These are phyloP conservation scores for Archaeoteleia sp. DNA, from an alignment of 2,888 invertebrate species.

Conservation along the genomic window DNA sequence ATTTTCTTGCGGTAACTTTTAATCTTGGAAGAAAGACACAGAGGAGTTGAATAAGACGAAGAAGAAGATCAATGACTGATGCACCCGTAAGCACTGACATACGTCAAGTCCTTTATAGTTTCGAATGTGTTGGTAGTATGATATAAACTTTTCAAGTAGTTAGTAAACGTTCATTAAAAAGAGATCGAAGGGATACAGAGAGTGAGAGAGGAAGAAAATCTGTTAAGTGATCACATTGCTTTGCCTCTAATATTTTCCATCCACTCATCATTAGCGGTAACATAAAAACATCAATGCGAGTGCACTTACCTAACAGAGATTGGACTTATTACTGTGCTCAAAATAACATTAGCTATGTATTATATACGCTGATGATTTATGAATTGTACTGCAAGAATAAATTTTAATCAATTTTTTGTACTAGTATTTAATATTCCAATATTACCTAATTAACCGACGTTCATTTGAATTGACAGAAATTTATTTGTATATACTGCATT, in stretches of 20 bases:
- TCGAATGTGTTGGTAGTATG: slow-evolving; percentile 42
- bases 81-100: slow-evolving; percentile 51
- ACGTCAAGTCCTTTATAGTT: slow-evolving; percentile 41
- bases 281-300: slow-evolving; percentile 19
- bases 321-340: slow-evolving; percentile 18
- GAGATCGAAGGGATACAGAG: slow-evolving; percentile 16
- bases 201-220: slow-evolving; percentile 33
- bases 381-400: slow-evolving; percentile 11
- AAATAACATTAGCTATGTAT: slow-evolving; percentile 30
- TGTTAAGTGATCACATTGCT: slow-evolving; percentile 43
- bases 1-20: slow-evolving; percentile 24
- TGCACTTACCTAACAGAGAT: slow-evolving; percentile 18
- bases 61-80: slow-evolving; percentile 37
- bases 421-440: slow-evolving; percentile 2
- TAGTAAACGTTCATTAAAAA: slow-evolving; percentile 10
- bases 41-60: no score
- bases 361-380: slow-evolving; percentile 32
- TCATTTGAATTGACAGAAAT: neutral
- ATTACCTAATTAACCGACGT: slow-evolving; percentile 10
- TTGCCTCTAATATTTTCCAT: slow-evolving; percentile 37
- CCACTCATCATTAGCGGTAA: slow-evolving; percentile 27
- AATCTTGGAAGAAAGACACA: slow-evolving; percentile 17
- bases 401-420: slow-evolving; percentile 13
- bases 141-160: slow-evolving; percentile 48
- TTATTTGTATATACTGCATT: slow-evolving; percentile 17